Evolutionary conservation across 1,140 invertebrate species (phyloP).

Genomic region (Cotesia typhae): DNA sequence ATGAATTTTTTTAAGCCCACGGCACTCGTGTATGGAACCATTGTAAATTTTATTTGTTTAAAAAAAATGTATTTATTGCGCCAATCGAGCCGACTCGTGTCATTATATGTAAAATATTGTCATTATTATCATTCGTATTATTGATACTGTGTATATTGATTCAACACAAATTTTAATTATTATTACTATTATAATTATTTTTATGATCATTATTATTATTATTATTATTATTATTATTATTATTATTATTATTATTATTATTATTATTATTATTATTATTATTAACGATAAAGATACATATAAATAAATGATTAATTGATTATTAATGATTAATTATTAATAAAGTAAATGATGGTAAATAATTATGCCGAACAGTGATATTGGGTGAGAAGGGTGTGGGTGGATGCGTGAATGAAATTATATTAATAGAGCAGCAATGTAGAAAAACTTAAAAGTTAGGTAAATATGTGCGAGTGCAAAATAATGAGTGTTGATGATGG

Average conservation of each 20-base stretch:
- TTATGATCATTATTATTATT: too few species aligned
- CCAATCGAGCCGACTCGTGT: constrained; percentile 52
- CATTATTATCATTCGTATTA: constrained; percentile 63
- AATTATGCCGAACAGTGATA: constrained; percentile 42
- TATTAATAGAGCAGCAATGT: constrained; percentile 30
- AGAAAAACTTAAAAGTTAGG: constrained; percentile 26
- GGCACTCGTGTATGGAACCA: constrained; percentile 38
- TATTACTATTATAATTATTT: too few species aligned
- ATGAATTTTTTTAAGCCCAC: constrained; percentile 1
- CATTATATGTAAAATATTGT: constrained; percentile 65
- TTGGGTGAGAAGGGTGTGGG: constrained; percentile 29
- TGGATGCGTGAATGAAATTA: constrained; percentile 16
- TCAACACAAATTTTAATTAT: constrained; percentile 36
- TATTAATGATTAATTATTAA: too few species aligned
- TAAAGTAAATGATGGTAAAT: constrained; percentile 24
- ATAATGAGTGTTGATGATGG: not conserved
- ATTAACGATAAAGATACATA: constrained; percentile 31
- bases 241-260: too few species aligned
- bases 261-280: too few species aligned
- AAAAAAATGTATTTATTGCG: constrained; percentile 63
- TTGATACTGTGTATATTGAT: constrained; percentile 64
- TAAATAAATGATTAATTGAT: constrained; percentile 28
- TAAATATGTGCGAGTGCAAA: not conserved
- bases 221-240: too few species aligned
- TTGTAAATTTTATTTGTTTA: constrained; percentile 62